phyloP scores from a whole-genome alignment of 1,140 invertebrate genomes.

The Listronotus oregonensis region DNA sequence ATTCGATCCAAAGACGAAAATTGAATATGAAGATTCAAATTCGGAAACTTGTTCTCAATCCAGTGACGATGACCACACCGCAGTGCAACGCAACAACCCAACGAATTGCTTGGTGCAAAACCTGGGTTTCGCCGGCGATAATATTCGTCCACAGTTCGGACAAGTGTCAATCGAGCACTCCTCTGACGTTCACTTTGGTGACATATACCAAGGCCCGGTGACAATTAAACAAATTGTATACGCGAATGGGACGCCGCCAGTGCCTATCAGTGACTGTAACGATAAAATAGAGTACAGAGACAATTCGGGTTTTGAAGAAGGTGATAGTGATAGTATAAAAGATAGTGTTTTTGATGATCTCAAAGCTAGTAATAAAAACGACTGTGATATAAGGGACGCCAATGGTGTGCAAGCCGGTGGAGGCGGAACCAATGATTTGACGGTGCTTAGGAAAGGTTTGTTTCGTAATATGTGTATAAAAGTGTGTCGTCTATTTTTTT shows the following conservation, averaged over 20 bases:
- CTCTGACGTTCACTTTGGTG: conserved; percentile 67
- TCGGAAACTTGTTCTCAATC: background rate
- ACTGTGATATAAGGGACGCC: background rate
- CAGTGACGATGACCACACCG: background rate
- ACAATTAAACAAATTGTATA: conserved; percentile 69
- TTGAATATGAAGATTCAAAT: background rate
- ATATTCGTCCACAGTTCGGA: conserved; percentile 55
- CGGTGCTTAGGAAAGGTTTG: background rate
- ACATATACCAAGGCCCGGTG: conserved; percentile 68
- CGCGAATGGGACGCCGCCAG: conserved; percentile 35
- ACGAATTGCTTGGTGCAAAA: background rate
- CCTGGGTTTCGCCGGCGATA: background rate
- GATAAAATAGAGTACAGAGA: conserved; percentile 4
- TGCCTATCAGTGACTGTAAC: background rate
- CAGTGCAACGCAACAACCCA: background rate
- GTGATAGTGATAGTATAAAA: background rate
- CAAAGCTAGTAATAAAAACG: background rate
- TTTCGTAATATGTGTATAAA: too few species aligned
- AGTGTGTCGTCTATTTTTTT: too few species aligned
- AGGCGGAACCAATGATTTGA: background rate
- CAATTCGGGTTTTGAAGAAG: conserved; percentile 25
- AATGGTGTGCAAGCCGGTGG: background rate
- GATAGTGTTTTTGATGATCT: conserved; percentile 2
- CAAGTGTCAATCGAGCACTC: conserved; percentile 64
- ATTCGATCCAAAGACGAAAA: background rate